Evolutionary conservation across 2,888 invertebrate species (phyloP).

Genomic region (Steinernema scapterisci): DNA sequence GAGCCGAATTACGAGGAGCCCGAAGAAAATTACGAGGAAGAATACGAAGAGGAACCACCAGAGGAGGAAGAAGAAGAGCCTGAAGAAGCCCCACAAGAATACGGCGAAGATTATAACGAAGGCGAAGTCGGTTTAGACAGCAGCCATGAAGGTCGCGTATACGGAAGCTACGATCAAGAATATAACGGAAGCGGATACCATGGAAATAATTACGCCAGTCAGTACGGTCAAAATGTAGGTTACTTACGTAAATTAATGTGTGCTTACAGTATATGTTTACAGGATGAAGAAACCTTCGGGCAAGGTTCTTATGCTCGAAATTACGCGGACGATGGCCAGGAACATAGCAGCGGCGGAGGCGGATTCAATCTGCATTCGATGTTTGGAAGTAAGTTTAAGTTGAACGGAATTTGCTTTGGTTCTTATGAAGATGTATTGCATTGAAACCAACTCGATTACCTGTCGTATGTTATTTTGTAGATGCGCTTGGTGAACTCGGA

Average conservation of each 20-base stretch:
- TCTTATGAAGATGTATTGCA: too few relatives aligned
- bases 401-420: background rate
- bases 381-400: constrained; percentile 9
- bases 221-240: background rate
- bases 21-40: background rate
- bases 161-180: background rate
- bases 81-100: background rate
- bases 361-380: background rate
- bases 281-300: background rate
- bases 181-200: background rate
- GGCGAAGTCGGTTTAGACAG: background rate
- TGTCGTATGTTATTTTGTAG: background rate
- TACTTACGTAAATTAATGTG: too few relatives aligned
- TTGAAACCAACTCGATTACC: background rate
- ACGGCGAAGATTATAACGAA: background rate
- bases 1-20: constrained; percentile 11
- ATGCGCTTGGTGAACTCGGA: constrained; percentile 41
- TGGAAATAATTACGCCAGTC: background rate
- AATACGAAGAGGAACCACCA: background rate
- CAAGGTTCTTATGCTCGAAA: background rate
- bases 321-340: constrained; percentile 4
- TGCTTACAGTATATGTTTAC: too few relatives aligned
- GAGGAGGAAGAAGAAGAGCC: background rate
- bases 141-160: background rate
- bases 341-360: background rate